A percentile compares a stretch with the other conserved stretches of the same genome.
Evolutionary conservation across 2,113 vertebrate genomes (phyloP).

Genomic region (Thermophis baileyi): DNA sequence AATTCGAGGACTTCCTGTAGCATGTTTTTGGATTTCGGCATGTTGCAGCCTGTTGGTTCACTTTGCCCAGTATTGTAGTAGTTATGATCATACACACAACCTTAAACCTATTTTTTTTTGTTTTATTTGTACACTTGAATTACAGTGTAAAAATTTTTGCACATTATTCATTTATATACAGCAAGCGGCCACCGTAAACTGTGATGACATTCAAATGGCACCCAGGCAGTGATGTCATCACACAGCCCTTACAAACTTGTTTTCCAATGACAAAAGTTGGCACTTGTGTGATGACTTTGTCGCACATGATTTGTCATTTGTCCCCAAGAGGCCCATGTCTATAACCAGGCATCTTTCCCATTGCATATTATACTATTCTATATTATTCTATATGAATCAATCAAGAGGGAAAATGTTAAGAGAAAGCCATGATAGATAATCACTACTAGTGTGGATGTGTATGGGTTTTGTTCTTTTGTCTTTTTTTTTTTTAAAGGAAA

Average conservation of each 20-base stretch:
- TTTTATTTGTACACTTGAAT: neutral
- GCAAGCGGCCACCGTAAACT: neutral
- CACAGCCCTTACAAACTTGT: neutral
- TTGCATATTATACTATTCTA: neutral
- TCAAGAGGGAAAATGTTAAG: slow-evolving; percentile 62
- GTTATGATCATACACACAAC: neutral
- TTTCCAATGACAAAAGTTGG: neutral
- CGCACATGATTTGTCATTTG: neutral
- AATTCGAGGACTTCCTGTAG: neutral
- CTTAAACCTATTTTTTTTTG: neutral
- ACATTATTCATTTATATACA: neutral
- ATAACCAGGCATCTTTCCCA: neutral
- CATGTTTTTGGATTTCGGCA: neutral
- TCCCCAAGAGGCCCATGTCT: neutral
- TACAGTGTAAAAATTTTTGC: neutral
- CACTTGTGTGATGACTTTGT: neutral
- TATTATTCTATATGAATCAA: slow-evolving; percentile 53
- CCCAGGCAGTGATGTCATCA: neutral
- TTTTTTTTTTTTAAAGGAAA: slow-evolving; percentile 51
- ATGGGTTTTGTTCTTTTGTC: slow-evolving; percentile 40
- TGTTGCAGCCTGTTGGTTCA: neutral
- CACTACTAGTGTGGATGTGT: slow-evolving; percentile 46
- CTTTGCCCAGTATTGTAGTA: neutral
- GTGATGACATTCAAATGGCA: neutral
- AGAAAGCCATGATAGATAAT: slow-evolving; percentile 29